Percentiles rank a stretch among this genome's conserved stretches.
These are phyloP conservation scores for Solea senegalensis DNA, from an alignment of 2,113 vertebrate genomes.

Conservation along the genomic window DNA sequence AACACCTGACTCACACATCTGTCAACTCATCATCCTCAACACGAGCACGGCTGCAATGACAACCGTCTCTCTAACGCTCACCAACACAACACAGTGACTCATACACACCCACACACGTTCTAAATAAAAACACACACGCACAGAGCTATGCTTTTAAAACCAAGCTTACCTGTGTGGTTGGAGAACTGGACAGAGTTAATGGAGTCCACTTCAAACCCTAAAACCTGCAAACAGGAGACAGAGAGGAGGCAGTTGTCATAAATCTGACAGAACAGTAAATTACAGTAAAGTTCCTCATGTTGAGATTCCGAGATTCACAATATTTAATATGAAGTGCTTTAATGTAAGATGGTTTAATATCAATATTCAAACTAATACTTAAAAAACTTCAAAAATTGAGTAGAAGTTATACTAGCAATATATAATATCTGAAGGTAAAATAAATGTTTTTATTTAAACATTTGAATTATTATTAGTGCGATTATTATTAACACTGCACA, in stretches of 20 bases:
- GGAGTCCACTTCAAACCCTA: slow-evolving; percentile 96
- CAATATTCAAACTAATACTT: too few species aligned
- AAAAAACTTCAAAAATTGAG: too few species aligned
- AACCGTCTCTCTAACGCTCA: not conserved
- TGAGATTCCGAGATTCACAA: too few species aligned
- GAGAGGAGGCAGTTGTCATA: not conserved
- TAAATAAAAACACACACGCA: slow-evolving; percentile 2
- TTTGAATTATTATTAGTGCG: too few species aligned
- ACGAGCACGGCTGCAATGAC: not conserved
- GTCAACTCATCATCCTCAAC: slow-evolving; percentile 4
- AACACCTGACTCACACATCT: slow-evolving; percentile 19
- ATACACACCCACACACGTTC: slow-evolving; percentile 45
- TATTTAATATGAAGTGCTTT: too few species aligned
- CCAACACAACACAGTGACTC: slow-evolving; percentile 48
- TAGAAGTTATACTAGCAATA: too few species aligned
- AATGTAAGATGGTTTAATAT: too few species aligned
- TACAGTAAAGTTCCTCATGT: too few species aligned
- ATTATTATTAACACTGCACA: too few species aligned
- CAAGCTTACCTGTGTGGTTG: slow-evolving; percentile 94
- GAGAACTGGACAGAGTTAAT: slow-evolving; percentile 99
- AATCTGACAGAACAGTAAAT: too few species aligned
- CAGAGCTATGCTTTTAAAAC: not conserved
- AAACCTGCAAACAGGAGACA: slow-evolving; percentile 81
- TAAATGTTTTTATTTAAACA: too few species aligned
- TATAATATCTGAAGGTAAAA: too few species aligned